Evolutionary conservation across 2,888 invertebrate species (phyloP).

Genomic region (Lithophane socia): DNA sequence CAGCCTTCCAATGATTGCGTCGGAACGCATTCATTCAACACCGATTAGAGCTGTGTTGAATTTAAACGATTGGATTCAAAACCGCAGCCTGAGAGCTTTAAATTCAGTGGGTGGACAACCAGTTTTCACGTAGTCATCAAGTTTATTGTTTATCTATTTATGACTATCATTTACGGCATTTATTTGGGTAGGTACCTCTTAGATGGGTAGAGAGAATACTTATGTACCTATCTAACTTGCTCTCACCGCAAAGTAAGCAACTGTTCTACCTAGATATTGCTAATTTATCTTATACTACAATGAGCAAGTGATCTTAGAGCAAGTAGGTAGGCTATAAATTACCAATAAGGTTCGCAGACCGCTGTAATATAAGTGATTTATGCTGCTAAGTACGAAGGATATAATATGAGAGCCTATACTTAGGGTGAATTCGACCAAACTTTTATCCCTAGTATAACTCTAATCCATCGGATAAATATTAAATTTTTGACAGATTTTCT

Average conservation of each 20-base stretch:
- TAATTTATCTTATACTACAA: not conserved
- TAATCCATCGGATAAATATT: too few relatives aligned
- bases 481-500: too few relatives aligned
- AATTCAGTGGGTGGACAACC: slow-evolving; percentile 23
- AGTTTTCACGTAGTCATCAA: not conserved
- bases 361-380: not conserved
- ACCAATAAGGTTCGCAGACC: not conserved
- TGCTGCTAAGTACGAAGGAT: not conserved
- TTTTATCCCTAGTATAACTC: too few relatives aligned
- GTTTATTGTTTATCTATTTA: slow-evolving; percentile 18
- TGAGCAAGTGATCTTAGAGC: not conserved
- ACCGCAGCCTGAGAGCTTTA: slow-evolving; percentile 5
- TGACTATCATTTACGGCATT: too few relatives aligned
- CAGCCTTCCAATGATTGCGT: slow-evolving; percentile 6
- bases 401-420: too few relatives aligned
- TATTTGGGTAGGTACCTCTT: too few relatives aligned
- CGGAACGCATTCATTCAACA: slow-evolving; percentile 15
- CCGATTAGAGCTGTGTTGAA: slow-evolving; percentile 31
- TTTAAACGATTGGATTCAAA: slow-evolving; percentile 37
- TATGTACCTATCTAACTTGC: not conserved
- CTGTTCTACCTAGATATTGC: not conserved
- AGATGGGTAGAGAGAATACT: too few relatives aligned
- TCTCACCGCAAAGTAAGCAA: not conserved
- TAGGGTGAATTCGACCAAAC: too few relatives aligned
- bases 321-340: slow-evolving; percentile 4